Base-by-base conservation (phyloP, 2,888 invertebrate genomes). In the Schrankia costaestrigalis region DNA sequence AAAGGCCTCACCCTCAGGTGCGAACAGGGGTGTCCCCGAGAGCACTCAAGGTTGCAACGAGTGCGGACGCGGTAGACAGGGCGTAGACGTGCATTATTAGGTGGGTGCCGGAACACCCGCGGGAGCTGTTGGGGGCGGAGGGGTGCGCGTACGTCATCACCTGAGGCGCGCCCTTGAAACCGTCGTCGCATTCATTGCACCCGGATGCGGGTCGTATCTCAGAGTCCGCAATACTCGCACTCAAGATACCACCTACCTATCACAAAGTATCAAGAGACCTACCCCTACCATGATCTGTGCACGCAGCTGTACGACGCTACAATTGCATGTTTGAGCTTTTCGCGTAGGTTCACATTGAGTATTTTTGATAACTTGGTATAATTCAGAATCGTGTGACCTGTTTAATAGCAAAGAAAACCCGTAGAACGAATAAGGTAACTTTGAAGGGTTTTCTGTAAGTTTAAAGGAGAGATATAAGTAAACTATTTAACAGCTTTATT, bases 71-170 rank as follows among this genome's bases (percentile, higher is more conserved):
- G 78, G 86, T 65, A 88, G 88, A 88, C 88, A 77, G 78, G 71
- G 83, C 78, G 85, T 81, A 88, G 88, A 88, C 88, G 83, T 88
- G 88, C 88, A 88, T 87, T 87, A 88, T 88, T 86, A 88, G 87
- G 87, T 83, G 86, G 86, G 86, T 83, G 84, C 81, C 79, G 83
- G 78, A 81, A 81, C 81, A 79, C 80, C 81, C 79, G 72, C 75
- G 78, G 79, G 78, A 71, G 75, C 60, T 55, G 59, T 59, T 55
- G 68, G 65, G 73, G 70, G 72, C 51, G 69, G 75, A 67, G 79
- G 79, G 78, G 77, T 74, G 72, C 77, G 79, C 78, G 83, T 84
- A 85, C 86, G 86, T 86, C 86, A 86, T 83, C 86, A 86, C 86
- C 86, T 86, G 85, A 82, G 84, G 85, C 82, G 85, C 81, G 86